Conservation (phyloP, 2,888 invertebrate species). For the Epinotia brunnichana region DNA sequence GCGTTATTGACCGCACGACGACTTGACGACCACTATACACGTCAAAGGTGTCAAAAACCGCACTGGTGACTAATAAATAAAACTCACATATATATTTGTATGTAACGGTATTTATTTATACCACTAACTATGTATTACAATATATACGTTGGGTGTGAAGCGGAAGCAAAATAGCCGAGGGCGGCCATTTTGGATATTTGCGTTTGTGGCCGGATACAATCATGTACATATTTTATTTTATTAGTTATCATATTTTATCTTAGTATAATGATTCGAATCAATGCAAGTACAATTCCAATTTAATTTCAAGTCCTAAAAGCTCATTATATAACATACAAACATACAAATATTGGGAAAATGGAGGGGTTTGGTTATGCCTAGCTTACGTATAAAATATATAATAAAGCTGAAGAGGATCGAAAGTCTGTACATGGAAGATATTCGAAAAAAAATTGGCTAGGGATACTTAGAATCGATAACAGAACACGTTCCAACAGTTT, state of each 20-base stretch:
- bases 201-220: conserved; percentile 1
- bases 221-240: conserved; percentile 1
- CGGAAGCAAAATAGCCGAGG: conserved; percentile 48
- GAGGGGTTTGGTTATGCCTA: conserved; percentile 69
- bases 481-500: too few species aligned
- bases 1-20: too few species aligned
- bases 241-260: conserved; percentile 14
- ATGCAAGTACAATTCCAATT: conserved; percentile 33
- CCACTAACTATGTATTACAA: conserved; percentile 58
- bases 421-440: too few species aligned
- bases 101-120: conserved; percentile 61
- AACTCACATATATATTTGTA: conserved; percentile 48
- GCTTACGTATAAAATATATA: conserved; percentile 69
- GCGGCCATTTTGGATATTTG: conserved; percentile 6
- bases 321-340: conserved; percentile 48
- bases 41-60: background rate
- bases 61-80: conserved; percentile 30
- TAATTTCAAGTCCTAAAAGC: conserved; percentile 38
- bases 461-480: too few species aligned
- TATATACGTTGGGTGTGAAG: conserved; percentile 50
- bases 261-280: conserved; percentile 13
- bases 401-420: too few species aligned
- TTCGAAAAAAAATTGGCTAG: too few species aligned
- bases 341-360: conserved; percentile 52
- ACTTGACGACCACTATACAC: too few species aligned